Percentiles rank a stretch among this genome's conserved stretches.
These are phyloP conservation scores for Leptura quadrifasciata DNA, from an alignment of 2,888 invertebrate genomes.

Conservation along the genomic window DNA sequence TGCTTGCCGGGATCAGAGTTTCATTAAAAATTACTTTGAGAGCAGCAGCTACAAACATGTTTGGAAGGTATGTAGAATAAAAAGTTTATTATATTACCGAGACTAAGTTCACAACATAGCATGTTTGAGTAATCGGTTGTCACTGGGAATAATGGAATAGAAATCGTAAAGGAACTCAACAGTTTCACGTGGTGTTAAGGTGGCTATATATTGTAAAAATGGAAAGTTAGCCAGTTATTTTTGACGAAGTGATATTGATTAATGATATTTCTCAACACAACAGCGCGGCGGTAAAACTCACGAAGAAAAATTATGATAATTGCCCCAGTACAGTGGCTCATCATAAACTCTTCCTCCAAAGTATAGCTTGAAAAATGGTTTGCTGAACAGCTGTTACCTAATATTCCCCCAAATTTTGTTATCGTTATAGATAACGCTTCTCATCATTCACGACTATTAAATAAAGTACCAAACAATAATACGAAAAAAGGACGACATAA, in stretches of 20 bases:
- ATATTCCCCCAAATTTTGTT: too few species aligned
- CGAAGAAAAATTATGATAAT: not conserved
- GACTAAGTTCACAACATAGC: not conserved
- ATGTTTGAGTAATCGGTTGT: not conserved
- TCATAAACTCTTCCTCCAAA: too few species aligned
- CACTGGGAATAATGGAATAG: not conserved
- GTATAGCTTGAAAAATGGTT: too few species aligned
- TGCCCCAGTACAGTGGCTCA: too few species aligned
- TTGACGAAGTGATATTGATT: not conserved
- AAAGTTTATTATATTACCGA: constrained; percentile 3
- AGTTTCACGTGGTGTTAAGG: not conserved
- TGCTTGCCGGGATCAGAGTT: not conserved
- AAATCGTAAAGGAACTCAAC: not conserved
- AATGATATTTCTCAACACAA: not conserved
- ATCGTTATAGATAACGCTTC: too few species aligned
- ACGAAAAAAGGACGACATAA: too few species aligned
- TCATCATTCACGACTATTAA: too few species aligned
- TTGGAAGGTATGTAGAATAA: not conserved
- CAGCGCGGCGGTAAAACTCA: not conserved
- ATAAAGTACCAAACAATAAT: too few species aligned
- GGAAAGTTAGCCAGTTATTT: not conserved
- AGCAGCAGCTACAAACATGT: too few species aligned
- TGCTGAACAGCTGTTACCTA: too few species aligned
- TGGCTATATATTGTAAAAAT: not conserved
- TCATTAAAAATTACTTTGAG: constrained; percentile 7